Evolutionary conservation across 2,888 invertebrate species (phyloP).

Genomic region (Noctua janthe): DNA sequence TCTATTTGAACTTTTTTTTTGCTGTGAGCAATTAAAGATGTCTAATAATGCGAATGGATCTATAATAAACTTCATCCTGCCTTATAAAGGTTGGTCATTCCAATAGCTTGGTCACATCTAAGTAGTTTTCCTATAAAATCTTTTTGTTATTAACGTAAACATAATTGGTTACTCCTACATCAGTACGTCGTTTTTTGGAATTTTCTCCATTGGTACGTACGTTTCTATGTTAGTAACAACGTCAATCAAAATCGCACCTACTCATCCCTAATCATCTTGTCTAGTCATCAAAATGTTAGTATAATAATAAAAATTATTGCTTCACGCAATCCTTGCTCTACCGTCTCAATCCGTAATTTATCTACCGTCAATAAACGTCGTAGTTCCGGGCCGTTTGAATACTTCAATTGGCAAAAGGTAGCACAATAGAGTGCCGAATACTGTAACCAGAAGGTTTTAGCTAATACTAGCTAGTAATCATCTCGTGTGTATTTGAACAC

Average conservation of each 20-base stretch:
- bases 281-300: conserved; percentile 73
- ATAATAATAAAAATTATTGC: conserved; percentile 75
- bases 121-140: conserved; percentile 46
- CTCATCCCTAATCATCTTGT: conserved; percentile 57
- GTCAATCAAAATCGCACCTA: conserved; percentile 66
- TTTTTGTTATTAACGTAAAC: conserved; percentile 58
- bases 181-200: conserved; percentile 47
- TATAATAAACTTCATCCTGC: conserved; percentile 59
- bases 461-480: conserved; percentile 60
- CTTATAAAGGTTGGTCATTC: conserved; percentile 51
- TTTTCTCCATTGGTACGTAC: conserved; percentile 59
- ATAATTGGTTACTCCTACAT: conserved; percentile 57
- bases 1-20: conserved; percentile 81
- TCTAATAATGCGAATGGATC: conserved; percentile 68
- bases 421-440: conserved; percentile 63
- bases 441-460: conserved; percentile 53
- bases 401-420: conserved; percentile 62
- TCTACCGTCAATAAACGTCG: conserved; percentile 56
- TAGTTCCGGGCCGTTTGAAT: conserved; percentile 59
- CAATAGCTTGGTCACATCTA: conserved; percentile 51
- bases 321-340: conserved; percentile 71
- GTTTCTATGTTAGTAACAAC: conserved; percentile 74
- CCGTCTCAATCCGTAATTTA: conserved; percentile 48
- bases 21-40: conserved; percentile 81
- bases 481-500: conserved; percentile 67